Conservation (phyloP, 2,888 invertebrate species). For the Drosophila pullipes region DNA sequence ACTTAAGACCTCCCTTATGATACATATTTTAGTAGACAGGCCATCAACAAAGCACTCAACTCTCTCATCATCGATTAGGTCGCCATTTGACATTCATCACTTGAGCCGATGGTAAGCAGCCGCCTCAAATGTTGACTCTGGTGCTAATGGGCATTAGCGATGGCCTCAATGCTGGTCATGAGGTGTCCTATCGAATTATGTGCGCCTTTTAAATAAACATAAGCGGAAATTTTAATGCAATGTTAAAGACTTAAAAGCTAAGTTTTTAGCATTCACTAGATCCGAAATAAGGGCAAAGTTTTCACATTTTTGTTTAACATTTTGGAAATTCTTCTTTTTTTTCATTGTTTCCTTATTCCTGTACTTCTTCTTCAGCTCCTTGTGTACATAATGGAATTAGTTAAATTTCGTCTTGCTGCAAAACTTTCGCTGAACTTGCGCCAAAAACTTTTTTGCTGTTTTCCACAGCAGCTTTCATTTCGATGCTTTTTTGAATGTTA, state of each 20-base stretch:
- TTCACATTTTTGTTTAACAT: conserved; percentile 77
- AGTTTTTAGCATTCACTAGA: conserved; percentile 24
- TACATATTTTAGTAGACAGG: conserved; percentile 11
- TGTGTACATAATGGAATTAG: conserved; percentile 79
- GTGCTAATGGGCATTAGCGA: conserved; percentile 41
- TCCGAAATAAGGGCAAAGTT: conserved; percentile 71
- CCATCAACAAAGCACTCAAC: conserved; percentile 34
- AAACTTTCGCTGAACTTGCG: conserved; percentile 62
- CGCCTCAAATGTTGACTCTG: conserved; percentile 42
- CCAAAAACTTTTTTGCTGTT: conserved; percentile 59
- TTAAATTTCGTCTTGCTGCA: conserved; percentile 72
- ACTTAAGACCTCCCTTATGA: conserved; percentile 2
- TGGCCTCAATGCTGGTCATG: conserved; percentile 22
- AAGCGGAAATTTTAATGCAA: conserved; percentile 32
- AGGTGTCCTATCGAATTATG: conserved; percentile 39
- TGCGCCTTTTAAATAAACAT: conserved; percentile 60
- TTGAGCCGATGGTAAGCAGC: conserved; percentile 46
- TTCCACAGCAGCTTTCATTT: conserved; percentile 26
- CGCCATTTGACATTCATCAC: conserved; percentile 30
- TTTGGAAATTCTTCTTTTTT: conserved; percentile 39
- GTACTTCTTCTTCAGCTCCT: conserved; percentile 19
- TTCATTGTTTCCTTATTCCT: conserved; percentile 1
- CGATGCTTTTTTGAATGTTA: conserved; percentile 63
- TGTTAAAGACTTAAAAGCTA: conserved; percentile 55
- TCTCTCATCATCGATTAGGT: conserved; percentile 12